Evolutionary conservation across 2,888 invertebrate species (phyloP), one percentile per base, ranked within the genome.

Genomic region (Amiota mariae): DNA sequence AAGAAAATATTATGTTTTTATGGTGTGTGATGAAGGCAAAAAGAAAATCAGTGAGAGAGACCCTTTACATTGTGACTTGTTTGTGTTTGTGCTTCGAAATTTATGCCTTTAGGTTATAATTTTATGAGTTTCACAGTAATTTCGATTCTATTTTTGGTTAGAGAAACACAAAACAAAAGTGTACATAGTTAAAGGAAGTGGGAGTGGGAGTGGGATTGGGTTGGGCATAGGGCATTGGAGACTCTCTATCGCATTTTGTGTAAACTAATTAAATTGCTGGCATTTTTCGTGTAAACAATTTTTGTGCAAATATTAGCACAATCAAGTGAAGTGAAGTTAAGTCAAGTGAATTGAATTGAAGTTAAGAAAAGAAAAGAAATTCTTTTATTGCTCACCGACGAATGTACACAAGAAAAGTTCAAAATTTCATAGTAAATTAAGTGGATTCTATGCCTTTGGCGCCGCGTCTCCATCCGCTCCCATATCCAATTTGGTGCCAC

Each of bases 31-130:
- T 63, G 15, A 13, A 36, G 46, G 63, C 63, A 46, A 63, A 20
- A 47, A n/a, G n/a, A 8, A 13, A 12, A 8, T 36, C 36, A n/a
- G 46, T n/a, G 36, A 13, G 24, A 11, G 24, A 12, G 13, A 13
- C 9, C 61, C 10, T 61, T 9, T 61, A 49, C 24, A 18, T 59
- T 12, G 54, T 2, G 54, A 3, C n/a, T 20, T 20, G 49, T 49
- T 13, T 67, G 20, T 51, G 67, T 51, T n/a, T 24, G 8, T n/a
- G 66, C 48, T 12, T 83, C 85, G 82, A 80, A 82, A 83, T 85
- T 83, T 82, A 80, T 86, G 83, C 83, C 83, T 76, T 70, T 71
- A 82, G 83, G 67, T 85, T 80, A 77, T 80, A 84, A 80, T 85
- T 81, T 86, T 83, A 83, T 86, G 82, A 85, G 77, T 76, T 78